Conservation (phyloP, 2,888 invertebrate genomes). For the Himalopsyche kuldschensis region DNA sequence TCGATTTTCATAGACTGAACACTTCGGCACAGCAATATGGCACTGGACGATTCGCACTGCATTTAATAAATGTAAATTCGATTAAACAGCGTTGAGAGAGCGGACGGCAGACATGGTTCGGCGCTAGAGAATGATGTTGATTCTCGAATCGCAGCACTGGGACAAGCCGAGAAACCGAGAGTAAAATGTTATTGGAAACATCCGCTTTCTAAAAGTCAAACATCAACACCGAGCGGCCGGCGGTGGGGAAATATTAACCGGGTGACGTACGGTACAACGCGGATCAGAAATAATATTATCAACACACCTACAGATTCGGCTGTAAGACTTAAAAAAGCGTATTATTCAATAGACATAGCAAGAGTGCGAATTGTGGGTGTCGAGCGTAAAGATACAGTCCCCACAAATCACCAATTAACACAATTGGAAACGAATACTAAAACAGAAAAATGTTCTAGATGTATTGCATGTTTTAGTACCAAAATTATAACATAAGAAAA, state of each 20-base stretch:
- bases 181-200: background rate
- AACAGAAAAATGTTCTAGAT: too few relatives aligned
- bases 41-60: background rate
- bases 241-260: background rate
- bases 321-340: background rate
- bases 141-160: background rate
- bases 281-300: background rate
- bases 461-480: too few relatives aligned
- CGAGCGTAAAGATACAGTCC: background rate
- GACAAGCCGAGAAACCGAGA: background rate
- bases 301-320: background rate
- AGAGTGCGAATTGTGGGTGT: background rate
- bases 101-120: background rate
- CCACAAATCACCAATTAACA: too few relatives aligned
- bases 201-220: conserved; percentile 1
- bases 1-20: too few relatives aligned
- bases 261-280: background rate
- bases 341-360: background rate
- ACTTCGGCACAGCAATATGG: background rate
- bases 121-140: background rate
- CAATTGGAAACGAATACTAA: too few relatives aligned
- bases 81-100: background rate
- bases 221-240: background rate
- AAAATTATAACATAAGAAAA: too few relatives aligned
- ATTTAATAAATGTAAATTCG: background rate